Conservation (phyloP, 1,140 invertebrate genomes). For the Thaumatotibia leucotreta region DNA sequence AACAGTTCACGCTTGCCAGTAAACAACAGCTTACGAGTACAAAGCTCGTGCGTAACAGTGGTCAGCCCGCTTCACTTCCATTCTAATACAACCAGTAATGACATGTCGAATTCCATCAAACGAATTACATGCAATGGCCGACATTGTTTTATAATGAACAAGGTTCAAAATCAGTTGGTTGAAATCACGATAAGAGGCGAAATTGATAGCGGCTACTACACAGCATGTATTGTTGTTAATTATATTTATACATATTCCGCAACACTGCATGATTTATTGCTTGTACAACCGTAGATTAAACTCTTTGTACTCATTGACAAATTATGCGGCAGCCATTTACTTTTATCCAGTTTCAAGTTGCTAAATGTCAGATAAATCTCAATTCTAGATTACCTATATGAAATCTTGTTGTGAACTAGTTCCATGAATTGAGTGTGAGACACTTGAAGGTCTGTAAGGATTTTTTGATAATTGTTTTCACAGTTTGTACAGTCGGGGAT, state of each 20-base stretch:
- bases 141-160: not conserved
- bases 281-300: constrained; percentile 38
- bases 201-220: constrained; percentile 16
- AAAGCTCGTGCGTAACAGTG: not conserved
- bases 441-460: not conserved
- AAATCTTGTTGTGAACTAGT: constrained; percentile 1
- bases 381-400: not conserved
- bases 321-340: constrained; percentile 56
- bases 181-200: not conserved
- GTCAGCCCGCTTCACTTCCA: not conserved
- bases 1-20: not conserved
- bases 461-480: not conserved
- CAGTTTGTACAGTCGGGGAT: too few relatives aligned
- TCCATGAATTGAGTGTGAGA: not conserved
- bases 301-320: constrained; percentile 66
- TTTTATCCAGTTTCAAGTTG: constrained; percentile 34
- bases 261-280: constrained; percentile 13
- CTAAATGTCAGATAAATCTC: constrained; percentile 24
- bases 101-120: not conserved
- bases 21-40: constrained; percentile 3
- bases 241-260: constrained; percentile 35
- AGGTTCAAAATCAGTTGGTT: not conserved
- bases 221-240: constrained; percentile 51
- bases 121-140: not conserved
- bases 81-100: not conserved